Evolutionary conservation across 2,113 vertebrate species (phyloP).

Genomic region (Colaptes auratus): DNA sequence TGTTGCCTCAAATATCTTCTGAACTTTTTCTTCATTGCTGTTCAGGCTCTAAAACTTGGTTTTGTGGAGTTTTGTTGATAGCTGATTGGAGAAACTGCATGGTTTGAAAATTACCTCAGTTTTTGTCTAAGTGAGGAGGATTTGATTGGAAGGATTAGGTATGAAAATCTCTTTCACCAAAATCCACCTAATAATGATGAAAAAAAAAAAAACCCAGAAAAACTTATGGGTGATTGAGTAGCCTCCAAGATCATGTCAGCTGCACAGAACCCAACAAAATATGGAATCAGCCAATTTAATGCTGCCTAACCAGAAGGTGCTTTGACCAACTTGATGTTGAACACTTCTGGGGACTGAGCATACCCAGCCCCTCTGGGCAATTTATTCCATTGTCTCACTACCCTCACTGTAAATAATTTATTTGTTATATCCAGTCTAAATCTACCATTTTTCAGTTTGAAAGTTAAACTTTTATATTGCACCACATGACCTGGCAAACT

Average conservation of each 20-base stretch:
- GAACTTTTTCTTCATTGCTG: slow-evolving; percentile 24
- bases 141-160: not conserved
- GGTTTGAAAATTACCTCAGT: not conserved
- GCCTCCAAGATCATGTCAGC: not conserved
- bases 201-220: not conserved
- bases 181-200: not conserved
- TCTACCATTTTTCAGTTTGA: not conserved
- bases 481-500: not conserved
- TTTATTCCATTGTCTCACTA: not conserved
- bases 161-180: not conserved
- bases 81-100: not conserved
- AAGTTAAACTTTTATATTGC: not conserved
- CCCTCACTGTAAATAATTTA: not conserved
- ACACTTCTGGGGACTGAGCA: not conserved
- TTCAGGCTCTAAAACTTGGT: not conserved
- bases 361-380: not conserved
- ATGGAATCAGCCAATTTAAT: not conserved
- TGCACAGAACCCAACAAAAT: not conserved
- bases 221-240: not conserved
- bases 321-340: not conserved
- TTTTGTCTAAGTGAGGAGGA: not conserved
- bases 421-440: not conserved
- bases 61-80: not conserved
- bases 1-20: not conserved
- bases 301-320: not conserved